Evolutionary conservation across 2,113 vertebrate genomes (phyloP).

Genomic region (Tyto alba): DNA sequence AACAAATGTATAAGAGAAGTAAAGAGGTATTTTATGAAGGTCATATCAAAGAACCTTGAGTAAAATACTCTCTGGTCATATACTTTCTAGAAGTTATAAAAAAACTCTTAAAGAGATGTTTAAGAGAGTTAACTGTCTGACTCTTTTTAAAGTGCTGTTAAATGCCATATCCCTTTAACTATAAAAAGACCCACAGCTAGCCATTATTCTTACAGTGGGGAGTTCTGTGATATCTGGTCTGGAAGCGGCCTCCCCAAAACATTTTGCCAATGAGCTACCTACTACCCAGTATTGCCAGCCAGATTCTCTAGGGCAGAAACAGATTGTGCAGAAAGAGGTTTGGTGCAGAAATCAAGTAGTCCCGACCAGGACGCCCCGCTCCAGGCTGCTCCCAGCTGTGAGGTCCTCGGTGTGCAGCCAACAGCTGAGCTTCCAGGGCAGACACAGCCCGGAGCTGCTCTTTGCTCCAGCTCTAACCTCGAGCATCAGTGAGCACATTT

Average conservation of each 20-base stretch:
- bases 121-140: neutral
- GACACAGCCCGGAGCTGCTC: neutral
- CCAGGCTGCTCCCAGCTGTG: neutral
- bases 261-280: neutral
- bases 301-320: neutral
- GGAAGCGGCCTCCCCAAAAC: neutral
- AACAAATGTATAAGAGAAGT: neutral
- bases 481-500: neutral
- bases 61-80: neutral
- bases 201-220: neutral
- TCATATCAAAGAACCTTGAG: neutral
- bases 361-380: neutral
- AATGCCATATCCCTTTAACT: neutral
- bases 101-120: neutral
- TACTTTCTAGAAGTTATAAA: neutral
- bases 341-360: neutral
- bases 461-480: neutral
- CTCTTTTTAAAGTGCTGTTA: neutral
- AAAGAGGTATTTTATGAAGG: neutral
- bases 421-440: neutral
- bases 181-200: neutral
- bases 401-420: neutral
- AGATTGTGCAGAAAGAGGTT: neutral
- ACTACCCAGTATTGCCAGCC: neutral
- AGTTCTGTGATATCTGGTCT: neutral